A percentile compares a stretch with the other conserved stretches of the same genome.
Evolutionary conservation across 1,140 invertebrate genomes (phyloP).

Genomic region (Danaus melanippus): DNA sequence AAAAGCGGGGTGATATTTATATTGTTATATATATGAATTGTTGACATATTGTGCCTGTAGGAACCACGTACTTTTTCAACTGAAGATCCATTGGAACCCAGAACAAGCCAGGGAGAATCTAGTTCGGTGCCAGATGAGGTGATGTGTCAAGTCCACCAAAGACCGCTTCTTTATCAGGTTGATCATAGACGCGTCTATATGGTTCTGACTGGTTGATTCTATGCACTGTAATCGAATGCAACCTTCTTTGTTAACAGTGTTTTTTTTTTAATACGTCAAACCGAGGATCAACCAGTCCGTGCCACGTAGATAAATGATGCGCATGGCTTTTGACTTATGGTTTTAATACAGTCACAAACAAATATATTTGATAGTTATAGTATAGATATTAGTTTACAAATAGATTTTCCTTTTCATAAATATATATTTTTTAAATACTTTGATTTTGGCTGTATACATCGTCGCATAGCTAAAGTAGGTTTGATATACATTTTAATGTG

Average conservation of each 20-base stretch:
- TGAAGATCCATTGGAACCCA: slow-evolving; percentile 15
- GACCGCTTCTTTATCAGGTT: slow-evolving; percentile 17
- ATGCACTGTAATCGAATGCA: not conserved
- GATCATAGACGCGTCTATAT: slow-evolving; percentile 12
- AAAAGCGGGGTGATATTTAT: no score
- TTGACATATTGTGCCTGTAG: slow-evolving; percentile 15
- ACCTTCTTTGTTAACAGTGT: not conserved
- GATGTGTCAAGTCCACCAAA: slow-evolving; percentile 14
- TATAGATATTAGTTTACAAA: not conserved
- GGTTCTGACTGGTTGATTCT: slow-evolving; percentile 14
- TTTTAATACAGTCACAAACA: slow-evolving; percentile 2
- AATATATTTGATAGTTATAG: slow-evolving; percentile 1
- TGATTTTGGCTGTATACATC: not conserved
- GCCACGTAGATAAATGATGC: slow-evolving; percentile 10
- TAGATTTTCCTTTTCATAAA: no score
- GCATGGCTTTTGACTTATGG: slow-evolving; percentile 15
- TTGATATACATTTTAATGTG: no score
- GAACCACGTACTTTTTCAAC: slow-evolving; percentile 10
- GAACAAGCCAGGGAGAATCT: not conserved
- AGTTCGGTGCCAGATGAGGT: slow-evolving; percentile 10
- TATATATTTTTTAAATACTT: no score
- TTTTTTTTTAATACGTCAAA: not conserved
- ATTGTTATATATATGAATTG: no score
- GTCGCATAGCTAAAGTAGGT: not conserved
- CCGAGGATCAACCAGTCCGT: slow-evolving; percentile 12